Evolutionary conservation across 2,888 invertebrate species (phyloP).

Genomic region (Andrena camellia): DNA sequence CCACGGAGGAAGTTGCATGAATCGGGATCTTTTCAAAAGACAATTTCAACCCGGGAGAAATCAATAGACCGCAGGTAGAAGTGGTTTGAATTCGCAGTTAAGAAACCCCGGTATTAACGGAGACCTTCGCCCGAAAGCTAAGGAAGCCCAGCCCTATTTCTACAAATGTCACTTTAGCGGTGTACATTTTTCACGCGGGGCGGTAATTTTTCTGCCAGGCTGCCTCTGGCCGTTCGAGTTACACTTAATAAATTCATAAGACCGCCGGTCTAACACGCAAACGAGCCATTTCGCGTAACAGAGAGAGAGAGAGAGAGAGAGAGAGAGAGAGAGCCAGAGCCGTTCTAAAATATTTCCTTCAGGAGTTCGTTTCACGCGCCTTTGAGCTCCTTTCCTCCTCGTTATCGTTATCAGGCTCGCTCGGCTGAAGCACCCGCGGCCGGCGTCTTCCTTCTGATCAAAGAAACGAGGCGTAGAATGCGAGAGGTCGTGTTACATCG

Average conservation of each 20-base stretch:
- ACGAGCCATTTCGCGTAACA: slow-evolving; percentile 32
- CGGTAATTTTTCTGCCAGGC: slow-evolving; percentile 22
- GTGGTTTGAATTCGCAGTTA: not conserved
- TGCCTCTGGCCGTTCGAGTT: slow-evolving; percentile 27
- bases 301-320: not conserved
- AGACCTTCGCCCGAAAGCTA: not conserved
- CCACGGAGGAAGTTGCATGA: not conserved
- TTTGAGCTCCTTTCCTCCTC: slow-evolving; percentile 14
- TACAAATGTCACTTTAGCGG: not conserved
- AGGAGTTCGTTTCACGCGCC: slow-evolving; percentile 24
- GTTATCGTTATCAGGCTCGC: slow-evolving; percentile 35
- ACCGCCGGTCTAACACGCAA: slow-evolving; percentile 36
- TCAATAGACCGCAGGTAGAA: slow-evolving; percentile 3
- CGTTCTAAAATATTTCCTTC: slow-evolving; percentile 30
- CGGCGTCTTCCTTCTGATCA: slow-evolving; percentile 50
- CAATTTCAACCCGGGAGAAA: slow-evolving; percentile 1
- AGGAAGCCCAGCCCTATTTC: slow-evolving; percentile 8
- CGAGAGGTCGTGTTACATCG: slow-evolving; percentile 63
- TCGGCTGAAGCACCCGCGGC: slow-evolving; percentile 4
- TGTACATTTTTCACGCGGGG: not conserved
- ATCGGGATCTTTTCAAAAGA: not conserved
- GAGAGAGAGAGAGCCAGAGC: not conserved
- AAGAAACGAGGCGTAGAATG: slow-evolving; percentile 44
- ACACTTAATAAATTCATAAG: slow-evolving; percentile 38
- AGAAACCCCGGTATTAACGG: slow-evolving; percentile 23